Conservation (phyloP, 2,888 invertebrate genomes). For the Epinotia bilunana region DNA sequence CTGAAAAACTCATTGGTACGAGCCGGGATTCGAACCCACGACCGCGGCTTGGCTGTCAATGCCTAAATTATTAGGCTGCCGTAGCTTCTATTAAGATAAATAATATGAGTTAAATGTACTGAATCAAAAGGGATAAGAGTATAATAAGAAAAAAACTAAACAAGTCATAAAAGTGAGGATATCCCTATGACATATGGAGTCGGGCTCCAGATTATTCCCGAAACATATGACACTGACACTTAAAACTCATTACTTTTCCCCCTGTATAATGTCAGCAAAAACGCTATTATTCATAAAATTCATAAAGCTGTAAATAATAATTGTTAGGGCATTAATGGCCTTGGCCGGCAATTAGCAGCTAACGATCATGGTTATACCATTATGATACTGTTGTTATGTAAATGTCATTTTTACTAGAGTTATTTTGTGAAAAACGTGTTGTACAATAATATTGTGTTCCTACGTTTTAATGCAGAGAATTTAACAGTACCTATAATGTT, state of each 20-base stretch:
- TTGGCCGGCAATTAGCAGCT: conserved; percentile 51
- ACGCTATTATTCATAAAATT: conserved; percentile 12
- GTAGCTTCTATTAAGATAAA: no score
- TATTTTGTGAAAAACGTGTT: conserved; percentile 11
- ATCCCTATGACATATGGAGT: background rate
- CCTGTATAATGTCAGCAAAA: background rate
- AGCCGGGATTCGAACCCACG: no score
- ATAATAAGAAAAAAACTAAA: no score
- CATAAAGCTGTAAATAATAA: conserved; percentile 51
- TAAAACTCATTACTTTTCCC: background rate
- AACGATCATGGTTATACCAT: conserved; percentile 49
- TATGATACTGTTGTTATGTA: conserved; percentile 36
- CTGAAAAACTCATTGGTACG: no score
- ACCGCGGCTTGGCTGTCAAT: no score
- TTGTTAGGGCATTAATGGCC: conserved; percentile 53
- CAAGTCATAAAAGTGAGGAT: background rate
- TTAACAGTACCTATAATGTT: no score
- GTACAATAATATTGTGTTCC: background rate
- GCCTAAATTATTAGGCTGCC: no score
- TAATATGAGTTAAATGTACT: no score
- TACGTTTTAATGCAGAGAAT: background rate
- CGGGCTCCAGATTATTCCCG: background rate
- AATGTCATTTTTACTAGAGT: conserved; percentile 33
- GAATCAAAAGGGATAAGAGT: no score
- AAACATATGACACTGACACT: background rate